Evolutionary conservation across 1,140 invertebrate genomes (phyloP).

Genomic region (Drepana arcuata): DNA sequence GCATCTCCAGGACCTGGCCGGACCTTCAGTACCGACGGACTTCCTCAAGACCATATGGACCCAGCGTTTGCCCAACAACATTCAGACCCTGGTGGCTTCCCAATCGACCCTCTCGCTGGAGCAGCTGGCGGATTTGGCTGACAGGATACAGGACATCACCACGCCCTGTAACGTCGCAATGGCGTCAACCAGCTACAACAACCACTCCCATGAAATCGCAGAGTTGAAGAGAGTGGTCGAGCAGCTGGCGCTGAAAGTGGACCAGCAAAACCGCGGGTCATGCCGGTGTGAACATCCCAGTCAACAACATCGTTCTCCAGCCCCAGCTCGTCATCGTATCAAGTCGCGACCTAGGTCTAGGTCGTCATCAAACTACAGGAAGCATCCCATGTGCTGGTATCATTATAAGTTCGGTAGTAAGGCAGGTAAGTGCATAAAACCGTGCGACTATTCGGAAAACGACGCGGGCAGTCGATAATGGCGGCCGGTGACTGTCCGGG

Average conservation of each 20-base stretch:
- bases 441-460: conserved; percentile 10
- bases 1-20: conserved; percentile 3
- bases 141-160: conserved; percentile 8
- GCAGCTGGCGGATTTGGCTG: conserved; percentile 10
- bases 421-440: conserved; percentile 7
- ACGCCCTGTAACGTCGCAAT: conserved; percentile 4
- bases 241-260: background rate
- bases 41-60: conserved; percentile 15
- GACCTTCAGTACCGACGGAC: conserved; percentile 3
- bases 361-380: background rate
- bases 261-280: background rate
- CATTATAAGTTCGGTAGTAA: conserved; percentile 6
- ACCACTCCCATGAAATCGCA: background rate
- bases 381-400: conserved; percentile 3
- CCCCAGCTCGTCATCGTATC: background rate
- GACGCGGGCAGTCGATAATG: conserved; percentile 1
- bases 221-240: background rate
- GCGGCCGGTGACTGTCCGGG: background rate
- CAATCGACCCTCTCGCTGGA: conserved; percentile 5
- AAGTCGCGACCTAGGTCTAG: background rate
- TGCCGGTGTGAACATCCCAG: too few species aligned
- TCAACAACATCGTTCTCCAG: too few species aligned
- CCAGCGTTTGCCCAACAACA: conserved; percentile 4
- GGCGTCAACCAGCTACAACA: background rate
- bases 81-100: conserved; percentile 10